Percentiles rank a stretch among this genome's conserved stretches.
Conservation (phyloP, 2,888 invertebrate genomes). For the Copidosoma aretas region DNA sequence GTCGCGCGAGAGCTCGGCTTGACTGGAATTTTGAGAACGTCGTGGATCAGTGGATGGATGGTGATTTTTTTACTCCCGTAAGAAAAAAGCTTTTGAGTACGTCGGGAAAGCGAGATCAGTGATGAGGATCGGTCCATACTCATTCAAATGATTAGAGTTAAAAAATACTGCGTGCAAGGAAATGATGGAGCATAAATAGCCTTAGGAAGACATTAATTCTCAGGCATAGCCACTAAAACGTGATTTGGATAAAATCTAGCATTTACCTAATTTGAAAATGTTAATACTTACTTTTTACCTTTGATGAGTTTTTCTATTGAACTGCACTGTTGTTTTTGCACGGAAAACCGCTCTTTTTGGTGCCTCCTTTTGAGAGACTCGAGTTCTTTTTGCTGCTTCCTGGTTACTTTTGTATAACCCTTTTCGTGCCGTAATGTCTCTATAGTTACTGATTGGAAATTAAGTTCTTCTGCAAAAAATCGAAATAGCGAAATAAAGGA, state of each 20-base stretch:
- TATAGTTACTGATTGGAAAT: slow-evolving; percentile 90
- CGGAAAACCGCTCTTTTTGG: slow-evolving; percentile 85
- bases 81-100: no score
- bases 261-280: no score
- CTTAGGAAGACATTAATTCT: no score
- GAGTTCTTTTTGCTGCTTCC: slow-evolving; percentile 95
- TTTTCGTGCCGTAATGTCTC: slow-evolving; percentile 89
- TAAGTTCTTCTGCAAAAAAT: slow-evolving; percentile 63
- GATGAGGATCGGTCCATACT: no score
- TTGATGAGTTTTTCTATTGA: slow-evolving; percentile 93
- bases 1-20: slow-evolving; percentile 81
- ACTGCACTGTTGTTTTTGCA: slow-evolving; percentile 91
- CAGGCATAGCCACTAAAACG: background rate
- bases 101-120: no score
- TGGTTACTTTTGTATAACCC: slow-evolving; percentile 87
- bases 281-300: slow-evolving; percentile 79
- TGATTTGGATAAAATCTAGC: background rate
- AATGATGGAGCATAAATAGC: no score
- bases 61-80: background rate
- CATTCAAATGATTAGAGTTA: no score
- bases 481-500: background rate
- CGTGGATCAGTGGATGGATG: background rate
- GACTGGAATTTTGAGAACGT: slow-evolving; percentile 65
- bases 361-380: slow-evolving; percentile 92
- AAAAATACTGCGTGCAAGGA: no score